Evolutionary conservation across 1,140 invertebrate species (phyloP), one percentile per base, ranked within the genome.

Genomic region (Arion vulgaris): DNA sequence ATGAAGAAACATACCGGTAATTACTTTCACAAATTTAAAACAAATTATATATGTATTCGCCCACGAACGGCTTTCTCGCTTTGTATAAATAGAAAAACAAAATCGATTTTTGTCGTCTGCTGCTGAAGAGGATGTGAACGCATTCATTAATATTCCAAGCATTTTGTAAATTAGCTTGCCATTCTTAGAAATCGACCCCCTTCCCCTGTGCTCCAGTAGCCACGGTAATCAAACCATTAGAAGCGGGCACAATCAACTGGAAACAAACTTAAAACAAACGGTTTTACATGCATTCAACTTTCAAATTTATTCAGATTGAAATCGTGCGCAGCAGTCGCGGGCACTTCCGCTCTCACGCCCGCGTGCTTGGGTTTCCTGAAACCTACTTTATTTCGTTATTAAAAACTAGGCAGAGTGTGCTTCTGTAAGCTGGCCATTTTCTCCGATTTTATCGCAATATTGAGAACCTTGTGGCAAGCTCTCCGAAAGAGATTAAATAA

Each of bases 281-380:
- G 73, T 75, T 75, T 36, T 51, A 26, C 73, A 53, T 75, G 51
- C 73, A 75, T 53, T 75, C 73, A 75, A 75, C 73, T 75, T 75
- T 75, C 73, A 75, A 75, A 75, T 75, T 75, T 75, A 75, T 75
- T 75, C 73, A 75, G 73, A 75, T 75, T 75, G 45, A 75, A 75
- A 75, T 75, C 73, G n/a, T 19, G 73, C 73, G 9, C 32, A 45
- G 73, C 41, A 45, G 73, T 28, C 73, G 26, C 36, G 45, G 9
- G 73, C 73, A 75, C 73, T 75, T 75, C 73, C 73, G 5, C 73
- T 34, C 9, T 1, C 73, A 45, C 39, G 11, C n/a, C 49, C n/a
- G 73, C 73, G 73, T 75, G 73, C 45, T 49, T 75, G 45, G 45
- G 19, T 45, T 45, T 51, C 45, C 73, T 49, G 7, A 34, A 49